phyloP scores from a whole-genome alignment of 92 coral and sea anemone species.

The Umimayanthus chanpuru region DNA sequence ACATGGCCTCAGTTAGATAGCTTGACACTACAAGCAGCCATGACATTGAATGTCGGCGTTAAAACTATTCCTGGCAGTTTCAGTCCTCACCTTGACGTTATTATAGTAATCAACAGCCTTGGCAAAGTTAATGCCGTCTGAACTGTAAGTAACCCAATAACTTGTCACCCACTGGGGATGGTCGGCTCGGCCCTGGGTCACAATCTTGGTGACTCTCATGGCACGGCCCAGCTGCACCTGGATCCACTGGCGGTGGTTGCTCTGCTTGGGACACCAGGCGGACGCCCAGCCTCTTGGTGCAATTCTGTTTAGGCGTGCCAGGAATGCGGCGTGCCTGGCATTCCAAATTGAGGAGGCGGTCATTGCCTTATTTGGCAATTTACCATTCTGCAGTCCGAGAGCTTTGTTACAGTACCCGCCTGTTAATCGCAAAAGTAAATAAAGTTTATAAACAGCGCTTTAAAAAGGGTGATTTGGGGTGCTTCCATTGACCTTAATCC shows the following conservation, averaged over 20 bases:
- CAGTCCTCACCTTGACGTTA: constrained; percentile 38
- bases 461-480: too few relatives aligned
- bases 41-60: not conserved
- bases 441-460: not conserved
- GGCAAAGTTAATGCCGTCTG: constrained; percentile 36
- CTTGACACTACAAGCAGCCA: too few relatives aligned
- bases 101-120: constrained; percentile 41
- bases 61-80: not conserved
- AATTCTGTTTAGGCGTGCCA: constrained; percentile 27
- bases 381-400: constrained; percentile 28
- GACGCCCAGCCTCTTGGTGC: constrained; percentile 39
- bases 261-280: constrained; percentile 20
- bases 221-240: constrained; percentile 37
- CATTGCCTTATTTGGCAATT: constrained; percentile 36
- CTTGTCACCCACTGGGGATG: constrained; percentile 29
- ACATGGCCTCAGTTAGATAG: too few relatives aligned
- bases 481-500: too few relatives aligned
- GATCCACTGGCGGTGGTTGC: constrained; percentile 39
- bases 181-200: constrained; percentile 36
- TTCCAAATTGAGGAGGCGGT: constrained; percentile 27
- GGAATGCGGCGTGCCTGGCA: constrained; percentile 13
- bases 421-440: not conserved
- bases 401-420: constrained; percentile 40
- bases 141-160: constrained; percentile 37
- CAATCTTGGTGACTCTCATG: constrained; percentile 27